Base-by-base conservation (phyloP, 1,140 invertebrate species). In the Formica selysi region DNA sequence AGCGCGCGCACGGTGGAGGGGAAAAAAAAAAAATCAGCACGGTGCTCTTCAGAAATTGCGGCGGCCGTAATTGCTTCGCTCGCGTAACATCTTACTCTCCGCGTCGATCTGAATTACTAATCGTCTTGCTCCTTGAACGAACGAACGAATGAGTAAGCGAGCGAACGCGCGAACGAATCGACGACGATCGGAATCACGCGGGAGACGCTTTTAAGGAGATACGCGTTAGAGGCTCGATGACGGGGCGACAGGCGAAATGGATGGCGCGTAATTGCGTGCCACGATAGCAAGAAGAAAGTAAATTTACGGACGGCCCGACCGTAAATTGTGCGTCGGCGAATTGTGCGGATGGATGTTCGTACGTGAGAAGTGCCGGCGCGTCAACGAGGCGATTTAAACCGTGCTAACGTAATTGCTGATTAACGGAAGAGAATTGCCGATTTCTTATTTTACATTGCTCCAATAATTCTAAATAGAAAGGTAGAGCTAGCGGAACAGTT, bases 51-150 rank as follows among this genome's bases (percentile, higher is more conserved):
- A 86, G 78, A 74, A 79, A 65, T 86, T 54, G 62, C 57, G 13
- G 16, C 74, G 16, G 36, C 68, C 70, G 85, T 89, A 91, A 91
- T 91, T 92, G 74, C 86, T 80, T 36, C 48, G 54, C 3, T 62
- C 87, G 86, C 78, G 81, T 90, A 91, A 92, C 90, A 74, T 92
- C 91, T 92, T 87, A 92, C 71, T 92, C 68, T 73, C 51, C 36
- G 74, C 73, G 87, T 59, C 76, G 89, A 91, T 92, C 87, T 87
- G 91, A 91, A 91, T 91, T 85, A 87, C 87, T 90, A 91, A 91
- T 91, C 86, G 86, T 61, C 16, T 5, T 10, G 62, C 54, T 41
- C 32, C 67, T 64, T n/a, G 41, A 86, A 32, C 32, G 71, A 61
- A 11, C 62, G 51, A 22, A 19, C 70, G 62, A 62, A 44, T 76